Percentiles rank a stretch among this genome's conserved stretches.
phyloP scores from a whole-genome alignment of 2,797 vertebrate species.

The Leuciscus waleckii region DNA sequence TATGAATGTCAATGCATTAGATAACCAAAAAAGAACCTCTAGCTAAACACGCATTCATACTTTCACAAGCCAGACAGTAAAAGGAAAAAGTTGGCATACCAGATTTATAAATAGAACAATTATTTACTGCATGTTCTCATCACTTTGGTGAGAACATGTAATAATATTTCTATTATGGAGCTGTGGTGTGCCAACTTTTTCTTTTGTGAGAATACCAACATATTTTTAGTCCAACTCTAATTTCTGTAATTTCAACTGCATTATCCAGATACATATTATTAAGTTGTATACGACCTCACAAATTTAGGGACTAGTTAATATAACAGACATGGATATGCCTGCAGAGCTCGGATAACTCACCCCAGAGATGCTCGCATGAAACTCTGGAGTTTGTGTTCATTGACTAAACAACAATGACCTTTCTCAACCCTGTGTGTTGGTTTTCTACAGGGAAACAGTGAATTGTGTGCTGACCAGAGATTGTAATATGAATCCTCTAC shows the following conservation, averaged over 20 bases:
- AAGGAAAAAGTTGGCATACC: not conserved
- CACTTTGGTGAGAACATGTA: too few species aligned
- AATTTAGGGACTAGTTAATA: not conserved
- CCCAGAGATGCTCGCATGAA: constrained; percentile 6
- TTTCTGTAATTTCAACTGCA: not conserved
- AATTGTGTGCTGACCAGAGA: not conserved
- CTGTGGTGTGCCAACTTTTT: too few species aligned
- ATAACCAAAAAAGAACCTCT: not conserved
- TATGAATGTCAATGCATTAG: not conserved
- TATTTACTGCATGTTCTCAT: not conserved
- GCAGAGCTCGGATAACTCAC: not conserved
- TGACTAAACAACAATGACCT: constrained; percentile 6
- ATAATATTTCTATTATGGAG: too few species aligned
- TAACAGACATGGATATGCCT: not conserved
- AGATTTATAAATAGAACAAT: not conserved
- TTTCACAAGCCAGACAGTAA: not conserved
- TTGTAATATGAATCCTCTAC: not conserved
- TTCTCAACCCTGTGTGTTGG: not conserved
- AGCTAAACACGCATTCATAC: not conserved
- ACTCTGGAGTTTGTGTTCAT: constrained; percentile 2
- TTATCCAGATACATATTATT: not conserved
- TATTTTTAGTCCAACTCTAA: not conserved
- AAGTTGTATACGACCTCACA: not conserved
- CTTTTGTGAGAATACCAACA: not conserved
- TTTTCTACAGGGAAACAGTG: not conserved